Conservation (phyloP, 1,140 invertebrate species). For the Ceratitis capitata region DNA sequence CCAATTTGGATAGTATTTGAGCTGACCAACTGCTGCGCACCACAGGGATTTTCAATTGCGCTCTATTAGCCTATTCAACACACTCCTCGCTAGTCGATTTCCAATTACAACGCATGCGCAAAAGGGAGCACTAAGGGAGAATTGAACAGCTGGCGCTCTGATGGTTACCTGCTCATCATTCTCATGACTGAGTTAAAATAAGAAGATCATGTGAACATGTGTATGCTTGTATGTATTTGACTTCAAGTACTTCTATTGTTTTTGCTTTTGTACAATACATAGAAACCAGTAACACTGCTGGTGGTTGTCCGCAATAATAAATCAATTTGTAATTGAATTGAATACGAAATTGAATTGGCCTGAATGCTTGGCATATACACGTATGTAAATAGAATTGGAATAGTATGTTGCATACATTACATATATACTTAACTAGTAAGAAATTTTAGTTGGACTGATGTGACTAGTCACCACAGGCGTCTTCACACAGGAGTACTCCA, state of each 20-base stretch:
- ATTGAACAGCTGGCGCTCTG: neutral
- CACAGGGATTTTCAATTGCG: neutral
- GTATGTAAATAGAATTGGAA: neutral
- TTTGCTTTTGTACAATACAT: neutral
- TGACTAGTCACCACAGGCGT: neutral
- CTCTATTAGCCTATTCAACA: neutral
- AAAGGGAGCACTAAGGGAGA: neutral
- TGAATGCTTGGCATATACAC: neutral
- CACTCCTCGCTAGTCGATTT: neutral
- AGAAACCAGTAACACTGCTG: conserved; percentile 14
- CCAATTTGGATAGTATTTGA: neutral
- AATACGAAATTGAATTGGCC: conserved; percentile 30
- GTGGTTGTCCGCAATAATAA: conserved; percentile 41
- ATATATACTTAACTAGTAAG: conserved; percentile 66
- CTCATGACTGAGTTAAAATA: neutral
- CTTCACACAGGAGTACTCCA: neutral
- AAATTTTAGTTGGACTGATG: neutral
- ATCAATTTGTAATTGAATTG: conserved; percentile 34
- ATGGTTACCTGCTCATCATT: neutral
- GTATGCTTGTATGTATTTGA: no score
- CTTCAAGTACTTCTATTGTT: no score
- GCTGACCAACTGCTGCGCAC: neutral
- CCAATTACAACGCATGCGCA: neutral
- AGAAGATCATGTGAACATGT: neutral
- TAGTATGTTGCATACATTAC: neutral